Base-by-base conservation (phyloP, 1,140 invertebrate genomes). In the Cotesia vestalis region DNA sequence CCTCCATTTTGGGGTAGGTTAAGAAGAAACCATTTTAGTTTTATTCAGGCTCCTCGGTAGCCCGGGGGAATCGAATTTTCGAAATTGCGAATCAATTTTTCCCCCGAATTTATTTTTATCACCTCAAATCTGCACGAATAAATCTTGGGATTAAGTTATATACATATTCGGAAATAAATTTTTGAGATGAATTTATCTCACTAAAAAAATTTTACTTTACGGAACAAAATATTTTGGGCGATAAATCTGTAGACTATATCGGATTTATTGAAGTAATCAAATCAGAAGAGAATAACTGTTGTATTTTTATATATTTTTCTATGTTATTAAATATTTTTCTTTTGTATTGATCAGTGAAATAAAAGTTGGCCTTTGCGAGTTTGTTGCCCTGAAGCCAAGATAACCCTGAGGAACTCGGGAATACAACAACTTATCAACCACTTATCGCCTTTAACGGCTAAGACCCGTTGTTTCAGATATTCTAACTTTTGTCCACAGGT, bases 401-500 rank as follows among this genome's bases (percentile, higher is more conserved):
- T 76, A 75, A 77, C 73, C 76, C 76, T 75, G 67, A 75, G 66
- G 74, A 73, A 75, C 70, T 67, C 66, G 60, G 73, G 73, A 72
- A 74, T 73, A 73, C 66, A 70, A 73, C 36, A 66, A 60, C 73
- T 77, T 77, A 77, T 77, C 76, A 69, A 35, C 5, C 73, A 69
- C 55, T 77, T 77, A 77, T 77, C 76, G 69, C 64, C 52, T 62
- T 63, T 35, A 70, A 53, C 53, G 62, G 38, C 66, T 51, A 74
- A 55, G 64, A 35, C 69, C 72, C n/a, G 36, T 61, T 59, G 57
- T 51, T 34, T n/a, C 71, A 71, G 55, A 40, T 71, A 72, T 72
- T 73, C 36, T n/a, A 73, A 75, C 68, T 75, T 67, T 75, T 59
- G 51, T 66, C 61, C 61, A 27, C 17, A 69, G 40, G 66, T 64